phyloP scores from a whole-genome alignment of 2,797 vertebrate genomes.

The Pterois miles region DNA sequence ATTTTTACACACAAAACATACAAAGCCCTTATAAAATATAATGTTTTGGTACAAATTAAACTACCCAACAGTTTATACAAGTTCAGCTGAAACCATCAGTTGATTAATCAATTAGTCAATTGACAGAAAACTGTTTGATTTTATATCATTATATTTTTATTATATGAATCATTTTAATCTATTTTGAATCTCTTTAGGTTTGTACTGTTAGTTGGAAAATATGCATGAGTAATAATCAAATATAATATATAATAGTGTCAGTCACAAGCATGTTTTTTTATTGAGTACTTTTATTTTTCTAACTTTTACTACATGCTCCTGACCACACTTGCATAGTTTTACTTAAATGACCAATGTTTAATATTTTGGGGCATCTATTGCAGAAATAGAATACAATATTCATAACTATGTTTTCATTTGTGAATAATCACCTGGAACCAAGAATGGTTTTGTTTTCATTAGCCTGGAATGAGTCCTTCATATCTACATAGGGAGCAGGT shows the following conservation, averaged over 20 bases:
- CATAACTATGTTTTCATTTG: no score
- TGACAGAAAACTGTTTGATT: background rate
- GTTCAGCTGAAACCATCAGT: background rate
- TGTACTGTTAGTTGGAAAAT: no score
- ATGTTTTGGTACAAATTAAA: background rate
- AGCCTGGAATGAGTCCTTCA: no score
- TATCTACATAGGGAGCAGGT: no score
- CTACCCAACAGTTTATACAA: background rate
- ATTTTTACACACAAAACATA: background rate
- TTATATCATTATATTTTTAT: no score
- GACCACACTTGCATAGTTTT: background rate
- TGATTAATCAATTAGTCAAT: background rate
- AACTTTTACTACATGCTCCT: background rate
- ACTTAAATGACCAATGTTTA: background rate
- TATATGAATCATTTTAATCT: no score
- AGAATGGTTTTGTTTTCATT: no score
- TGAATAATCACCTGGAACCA: no score
- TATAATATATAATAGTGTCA: background rate
- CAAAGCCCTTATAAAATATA: background rate
- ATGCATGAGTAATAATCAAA: no score
- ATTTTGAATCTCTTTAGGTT: no score
- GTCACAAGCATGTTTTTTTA: background rate
- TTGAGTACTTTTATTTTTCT: background rate
- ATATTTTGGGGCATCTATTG: no score
- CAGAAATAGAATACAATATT: no score